These are phyloP conservation scores for Ahaetulla prasina DNA, from an alignment of 2,113 vertebrate genomes.

Conservation along the genomic window DNA sequence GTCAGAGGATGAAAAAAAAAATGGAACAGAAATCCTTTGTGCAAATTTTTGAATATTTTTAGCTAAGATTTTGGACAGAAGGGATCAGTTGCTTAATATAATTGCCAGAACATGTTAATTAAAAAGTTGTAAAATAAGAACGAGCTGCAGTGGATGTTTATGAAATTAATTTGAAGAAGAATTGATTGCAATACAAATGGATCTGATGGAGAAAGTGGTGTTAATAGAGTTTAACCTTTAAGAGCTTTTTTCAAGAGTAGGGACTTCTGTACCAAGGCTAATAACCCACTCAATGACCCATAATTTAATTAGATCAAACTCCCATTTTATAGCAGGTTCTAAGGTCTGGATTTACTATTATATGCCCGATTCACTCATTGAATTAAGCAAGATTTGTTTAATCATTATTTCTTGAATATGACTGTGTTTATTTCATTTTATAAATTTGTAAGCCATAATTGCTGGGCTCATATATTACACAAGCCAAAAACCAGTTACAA, in stretches of 20 bases:
- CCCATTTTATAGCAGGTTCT: background rate
- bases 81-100: background rate
- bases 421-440: background rate
- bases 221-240: background rate
- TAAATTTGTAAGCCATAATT: background rate
- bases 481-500: background rate
- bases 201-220: background rate
- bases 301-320: background rate
- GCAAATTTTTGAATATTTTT: background rate
- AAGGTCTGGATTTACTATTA: background rate
- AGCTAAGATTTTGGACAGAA: background rate
- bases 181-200: background rate
- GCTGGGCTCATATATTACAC: background rate
- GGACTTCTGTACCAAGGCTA: background rate
- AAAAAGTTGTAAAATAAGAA: background rate
- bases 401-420: background rate
- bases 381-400: background rate
- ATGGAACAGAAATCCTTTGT: background rate
- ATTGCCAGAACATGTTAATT: background rate
- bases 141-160: background rate
- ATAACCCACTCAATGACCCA: background rate
- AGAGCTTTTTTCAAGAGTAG: background rate
- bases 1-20: background rate
- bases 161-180: background rate
- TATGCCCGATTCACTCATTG: background rate